Evolutionary conservation across 2,113 vertebrate species (phyloP).

Genomic region (Ageneiosus marmoratus): DNA sequence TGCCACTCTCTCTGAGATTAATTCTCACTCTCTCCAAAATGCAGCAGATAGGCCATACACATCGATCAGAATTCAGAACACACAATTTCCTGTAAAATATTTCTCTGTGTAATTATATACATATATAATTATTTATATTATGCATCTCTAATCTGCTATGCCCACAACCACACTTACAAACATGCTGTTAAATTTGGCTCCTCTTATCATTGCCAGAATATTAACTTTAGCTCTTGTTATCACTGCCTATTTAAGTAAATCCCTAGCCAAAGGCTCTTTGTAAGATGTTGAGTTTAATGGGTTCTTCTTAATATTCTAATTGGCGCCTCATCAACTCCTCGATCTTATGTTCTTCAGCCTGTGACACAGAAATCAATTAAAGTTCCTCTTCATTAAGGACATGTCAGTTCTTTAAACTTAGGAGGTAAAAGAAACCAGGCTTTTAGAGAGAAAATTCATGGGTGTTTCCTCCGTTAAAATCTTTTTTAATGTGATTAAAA

Average conservation of each 20-base stretch:
- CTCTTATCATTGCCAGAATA: background rate
- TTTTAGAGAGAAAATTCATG: background rate
- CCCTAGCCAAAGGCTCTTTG: background rate
- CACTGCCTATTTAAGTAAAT: slow-evolving; percentile 9
- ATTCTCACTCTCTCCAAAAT: background rate
- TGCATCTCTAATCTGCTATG: background rate
- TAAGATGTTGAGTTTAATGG: background rate
- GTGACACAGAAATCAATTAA: background rate
- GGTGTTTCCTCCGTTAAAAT: background rate
- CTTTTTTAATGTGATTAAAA: background rate
- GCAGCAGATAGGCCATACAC: background rate
- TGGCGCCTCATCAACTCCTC: background rate
- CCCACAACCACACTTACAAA: background rate
- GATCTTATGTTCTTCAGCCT: background rate
- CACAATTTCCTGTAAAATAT: background rate
- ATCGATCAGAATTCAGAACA: background rate
- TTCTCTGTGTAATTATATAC: background rate
- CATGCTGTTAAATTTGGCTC: background rate
- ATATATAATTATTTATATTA: background rate
- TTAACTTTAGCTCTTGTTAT: slow-evolving; percentile 2
- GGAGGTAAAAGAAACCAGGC: background rate
- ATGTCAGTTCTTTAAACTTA: background rate
- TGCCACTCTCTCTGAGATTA: background rate
- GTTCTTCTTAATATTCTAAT: slow-evolving; percentile 1
- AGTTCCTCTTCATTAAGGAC: slow-evolving; percentile 3